Evolutionary conservation across 2,888 invertebrate species (phyloP).

Genomic region (Ophraella communa): DNA sequence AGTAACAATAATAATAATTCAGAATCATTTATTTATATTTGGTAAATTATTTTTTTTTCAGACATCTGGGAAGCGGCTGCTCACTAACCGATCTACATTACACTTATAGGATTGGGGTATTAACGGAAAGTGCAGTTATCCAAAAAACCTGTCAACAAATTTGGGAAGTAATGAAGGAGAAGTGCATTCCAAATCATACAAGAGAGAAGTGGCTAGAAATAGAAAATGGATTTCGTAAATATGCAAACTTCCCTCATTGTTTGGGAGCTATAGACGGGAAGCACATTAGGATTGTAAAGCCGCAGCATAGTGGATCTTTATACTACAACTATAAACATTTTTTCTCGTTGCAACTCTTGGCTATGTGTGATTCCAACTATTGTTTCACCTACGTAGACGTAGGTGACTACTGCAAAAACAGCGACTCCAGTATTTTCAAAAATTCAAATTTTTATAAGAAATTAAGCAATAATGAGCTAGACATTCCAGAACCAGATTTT

Average conservation of each 20-base stretch:
- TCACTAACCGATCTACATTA: slow-evolving; percentile 1
- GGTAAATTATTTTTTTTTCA: not conserved
- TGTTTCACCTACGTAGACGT: slow-evolving; percentile 26
- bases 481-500: not conserved
- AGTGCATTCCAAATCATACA: slow-evolving; percentile 10
- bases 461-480: not conserved
- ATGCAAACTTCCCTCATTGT: slow-evolving; percentile 1
- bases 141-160: slow-evolving; percentile 11
- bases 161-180: slow-evolving; percentile 10
- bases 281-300: slow-evolving; percentile 13
- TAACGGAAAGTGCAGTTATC: slow-evolving; percentile 14
- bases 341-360: too few relatives aligned
- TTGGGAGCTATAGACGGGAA: slow-evolving; percentile 5
- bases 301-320: too few relatives aligned
- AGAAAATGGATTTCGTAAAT: slow-evolving; percentile 1
- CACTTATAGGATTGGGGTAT: slow-evolving; percentile 2
- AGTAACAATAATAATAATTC: too few relatives aligned
- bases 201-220: slow-evolving; percentile 12
- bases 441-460: not conserved
- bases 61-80: not conserved
- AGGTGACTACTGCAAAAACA: slow-evolving; percentile 8
- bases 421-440: slow-evolving; percentile 9
- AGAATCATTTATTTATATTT: not conserved
- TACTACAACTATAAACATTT: too few relatives aligned
- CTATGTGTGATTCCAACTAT: slow-evolving; percentile 20